phyloP scores from a whole-genome alignment of 1,140 invertebrate genomes.

The Aphelinus certus region DNA sequence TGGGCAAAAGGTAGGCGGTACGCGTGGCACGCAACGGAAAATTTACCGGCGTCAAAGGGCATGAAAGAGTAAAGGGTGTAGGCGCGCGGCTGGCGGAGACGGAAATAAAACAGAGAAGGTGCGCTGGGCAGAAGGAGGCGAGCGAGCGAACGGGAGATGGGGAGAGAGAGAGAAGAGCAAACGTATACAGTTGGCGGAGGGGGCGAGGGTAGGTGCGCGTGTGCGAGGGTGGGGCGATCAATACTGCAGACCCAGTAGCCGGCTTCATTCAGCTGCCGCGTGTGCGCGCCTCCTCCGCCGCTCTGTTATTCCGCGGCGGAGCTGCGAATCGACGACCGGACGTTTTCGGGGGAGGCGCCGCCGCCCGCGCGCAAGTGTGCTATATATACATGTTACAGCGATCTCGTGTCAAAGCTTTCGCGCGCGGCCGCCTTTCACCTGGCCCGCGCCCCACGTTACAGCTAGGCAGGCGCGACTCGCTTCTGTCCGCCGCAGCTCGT shows the following conservation, averaged over 20 bases:
- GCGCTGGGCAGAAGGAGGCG: neutral
- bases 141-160: neutral
- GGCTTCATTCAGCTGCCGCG: slow-evolving; percentile 55
- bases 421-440: neutral
- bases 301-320: neutral
- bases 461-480: too few species aligned
- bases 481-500: too few species aligned
- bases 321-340: too few species aligned
- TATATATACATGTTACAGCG: too few species aligned
- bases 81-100: neutral
- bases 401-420: neutral
- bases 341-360: too few species aligned
- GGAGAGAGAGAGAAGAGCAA: slow-evolving; percentile 4
- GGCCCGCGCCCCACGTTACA: too few species aligned
- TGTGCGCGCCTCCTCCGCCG: neutral
- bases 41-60: neutral
- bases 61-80: slow-evolving; percentile 1
- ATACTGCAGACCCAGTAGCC: slow-evolving; percentile 56
- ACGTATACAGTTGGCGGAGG: slow-evolving; percentile 5
- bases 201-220: slow-evolving; percentile 36
- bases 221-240: slow-evolving; percentile 57
- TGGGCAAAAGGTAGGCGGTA: too few species aligned
- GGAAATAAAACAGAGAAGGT: slow-evolving; percentile 4
- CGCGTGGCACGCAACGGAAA: neutral
- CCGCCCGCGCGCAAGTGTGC: too few species aligned